A percentile compares a stretch with the other conserved stretches of the same genome.
These are phyloP conservation scores for Bufo gargarizans DNA, from an alignment of 2,113 vertebrate species.

Conservation along the genomic window DNA sequence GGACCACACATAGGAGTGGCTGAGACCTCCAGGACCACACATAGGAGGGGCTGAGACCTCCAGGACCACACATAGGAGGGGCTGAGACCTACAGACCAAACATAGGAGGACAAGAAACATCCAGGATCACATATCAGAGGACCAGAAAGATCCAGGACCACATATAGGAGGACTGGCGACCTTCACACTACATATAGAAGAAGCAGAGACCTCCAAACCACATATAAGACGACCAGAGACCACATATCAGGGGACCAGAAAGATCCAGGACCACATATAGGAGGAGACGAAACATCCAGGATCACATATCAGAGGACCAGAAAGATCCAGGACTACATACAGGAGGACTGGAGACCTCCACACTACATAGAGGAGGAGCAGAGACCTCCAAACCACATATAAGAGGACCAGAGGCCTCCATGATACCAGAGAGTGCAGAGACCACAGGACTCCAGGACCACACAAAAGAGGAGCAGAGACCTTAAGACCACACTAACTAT, in stretches of 20 bases:
- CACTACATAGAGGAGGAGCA: no score
- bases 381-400: no score
- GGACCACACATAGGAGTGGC: neutral
- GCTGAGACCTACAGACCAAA: neutral
- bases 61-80: neutral
- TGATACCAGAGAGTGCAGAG: neutral
- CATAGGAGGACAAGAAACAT: neutral
- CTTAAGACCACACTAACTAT: no score
- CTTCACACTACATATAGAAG: no score
- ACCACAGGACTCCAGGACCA: no score
- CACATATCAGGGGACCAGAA: no score
- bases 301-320: neutral
- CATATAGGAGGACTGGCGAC: neutral
- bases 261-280: neutral
- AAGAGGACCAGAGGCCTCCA: neutral
- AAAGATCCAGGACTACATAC: neutral
- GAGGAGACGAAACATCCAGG: neutral
- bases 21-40: neutral
- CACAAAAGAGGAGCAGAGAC: no score
- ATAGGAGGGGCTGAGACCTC: neutral
- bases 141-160: neutral
- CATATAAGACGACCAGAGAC: neutral
- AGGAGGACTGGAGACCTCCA: no score
- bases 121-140: no score
- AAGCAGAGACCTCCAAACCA: neutral